Conservation (phyloP, 2,888 invertebrate species). For the Diploptera punctata region DNA sequence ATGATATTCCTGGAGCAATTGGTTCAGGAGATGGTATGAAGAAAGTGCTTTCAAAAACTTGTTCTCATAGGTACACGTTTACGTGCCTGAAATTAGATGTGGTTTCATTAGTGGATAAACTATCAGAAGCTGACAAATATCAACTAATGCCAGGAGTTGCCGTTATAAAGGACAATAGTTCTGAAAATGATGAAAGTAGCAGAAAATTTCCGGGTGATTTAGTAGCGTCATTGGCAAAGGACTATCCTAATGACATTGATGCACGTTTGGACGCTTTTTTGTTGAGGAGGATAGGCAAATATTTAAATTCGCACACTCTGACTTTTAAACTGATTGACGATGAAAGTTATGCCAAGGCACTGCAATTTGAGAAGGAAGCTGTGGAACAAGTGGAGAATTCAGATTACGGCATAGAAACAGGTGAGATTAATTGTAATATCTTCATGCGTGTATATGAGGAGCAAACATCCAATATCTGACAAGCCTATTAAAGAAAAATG, state of each 20-base stretch:
- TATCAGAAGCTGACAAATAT: slow-evolving; percentile 70
- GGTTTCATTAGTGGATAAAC: slow-evolving; percentile 75
- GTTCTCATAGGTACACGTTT: slow-evolving; percentile 67
- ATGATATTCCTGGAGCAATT: too few relatives aligned
- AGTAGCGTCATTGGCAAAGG: slow-evolving; percentile 69
- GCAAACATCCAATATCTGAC: too few relatives aligned
- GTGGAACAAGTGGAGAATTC: not conserved
- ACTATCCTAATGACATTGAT: slow-evolving; percentile 77
- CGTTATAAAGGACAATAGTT: slow-evolving; percentile 61
- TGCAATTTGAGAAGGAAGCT: slow-evolving; percentile 49
- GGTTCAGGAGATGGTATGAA: slow-evolving; percentile 35
- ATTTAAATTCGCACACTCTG: slow-evolving; percentile 75
- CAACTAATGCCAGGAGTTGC: slow-evolving; percentile 76
- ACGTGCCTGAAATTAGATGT: slow-evolving; percentile 82
- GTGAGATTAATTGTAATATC: too few relatives aligned
- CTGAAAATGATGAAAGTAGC: not conserved
- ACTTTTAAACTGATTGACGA: slow-evolving; percentile 74
- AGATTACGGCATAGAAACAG: slow-evolving; percentile 6
- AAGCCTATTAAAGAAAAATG: too few relatives aligned
- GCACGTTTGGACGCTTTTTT: slow-evolving; percentile 78
- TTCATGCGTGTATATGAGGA: too few relatives aligned
- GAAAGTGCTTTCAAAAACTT: slow-evolving; percentile 48
- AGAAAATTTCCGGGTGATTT: slow-evolving; percentile 33
- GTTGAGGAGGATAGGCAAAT: slow-evolving; percentile 71
- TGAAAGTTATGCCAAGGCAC: slow-evolving; percentile 64